Evolutionary conservation across 2,888 invertebrate species (phyloP).

Genomic region (Ganaspis brasiliensis): DNA sequence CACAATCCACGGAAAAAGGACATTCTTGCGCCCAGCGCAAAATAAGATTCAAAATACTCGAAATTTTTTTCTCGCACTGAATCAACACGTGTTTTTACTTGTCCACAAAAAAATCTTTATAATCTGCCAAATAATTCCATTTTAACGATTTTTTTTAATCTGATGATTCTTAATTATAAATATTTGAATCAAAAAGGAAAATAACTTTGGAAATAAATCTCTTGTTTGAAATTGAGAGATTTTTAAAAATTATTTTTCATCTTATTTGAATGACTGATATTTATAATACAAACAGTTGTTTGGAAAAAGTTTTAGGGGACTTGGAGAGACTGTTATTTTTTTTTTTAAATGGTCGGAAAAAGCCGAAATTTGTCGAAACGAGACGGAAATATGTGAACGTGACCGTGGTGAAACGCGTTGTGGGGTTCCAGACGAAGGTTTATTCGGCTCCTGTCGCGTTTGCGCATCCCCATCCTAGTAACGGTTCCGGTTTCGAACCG

Average conservation of each 20-base stretch:
- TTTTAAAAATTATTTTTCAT: background rate
- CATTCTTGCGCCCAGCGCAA: conserved; percentile 74
- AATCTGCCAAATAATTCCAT: background rate
- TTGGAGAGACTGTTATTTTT: background rate
- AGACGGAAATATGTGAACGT: conserved; percentile 19
- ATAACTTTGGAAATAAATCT: background rate
- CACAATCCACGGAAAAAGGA: conserved; percentile 85
- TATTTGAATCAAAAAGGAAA: no score
- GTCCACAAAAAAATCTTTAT: background rate
- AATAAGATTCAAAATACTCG: conserved; percentile 11
- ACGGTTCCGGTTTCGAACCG: conserved; percentile 39
- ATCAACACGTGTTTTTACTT: background rate
- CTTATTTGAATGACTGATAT: no score
- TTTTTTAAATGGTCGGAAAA: background rate
- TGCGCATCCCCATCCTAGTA: conserved; percentile 55
- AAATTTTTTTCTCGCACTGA: conserved; percentile 3
- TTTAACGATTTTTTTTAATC: no score
- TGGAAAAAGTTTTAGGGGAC: no score
- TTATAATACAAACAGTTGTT: no score
- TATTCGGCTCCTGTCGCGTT: conserved; percentile 53
- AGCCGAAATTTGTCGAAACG: conserved; percentile 3
- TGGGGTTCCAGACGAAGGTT: conserved; percentile 48
- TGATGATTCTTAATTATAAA: no score
- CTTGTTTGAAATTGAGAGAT: background rate
- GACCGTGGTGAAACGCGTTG: conserved; percentile 46